phyloP scores from a whole-genome alignment of 1,140 invertebrate genomes.

The Diprion similis region DNA sequence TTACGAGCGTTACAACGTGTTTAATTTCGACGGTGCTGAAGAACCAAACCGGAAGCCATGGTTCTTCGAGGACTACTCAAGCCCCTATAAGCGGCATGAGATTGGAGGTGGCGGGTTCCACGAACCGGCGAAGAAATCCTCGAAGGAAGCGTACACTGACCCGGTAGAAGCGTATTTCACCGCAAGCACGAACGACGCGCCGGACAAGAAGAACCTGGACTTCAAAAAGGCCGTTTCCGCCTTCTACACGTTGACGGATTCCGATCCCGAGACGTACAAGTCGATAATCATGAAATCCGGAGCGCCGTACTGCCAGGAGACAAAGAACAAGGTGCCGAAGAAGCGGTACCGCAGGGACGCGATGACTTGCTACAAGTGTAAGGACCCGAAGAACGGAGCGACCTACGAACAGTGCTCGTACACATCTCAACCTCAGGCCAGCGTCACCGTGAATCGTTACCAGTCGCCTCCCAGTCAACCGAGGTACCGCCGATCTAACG shows the following conservation, averaged over 20 bases:
- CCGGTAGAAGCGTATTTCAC: background rate
- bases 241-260: slow-evolving; percentile 27
- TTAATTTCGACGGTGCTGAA: background rate
- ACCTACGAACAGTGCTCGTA: slow-evolving; percentile 63
- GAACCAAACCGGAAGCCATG: slow-evolving; percentile 21
- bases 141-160: background rate
- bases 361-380: slow-evolving; percentile 63
- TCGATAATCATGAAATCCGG: slow-evolving; percentile 35
- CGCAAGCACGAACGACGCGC: slow-evolving; percentile 28
- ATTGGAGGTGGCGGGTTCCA: background rate
- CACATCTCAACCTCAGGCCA: slow-evolving; percentile 53
- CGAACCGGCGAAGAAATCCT: background rate
- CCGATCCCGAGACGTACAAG: slow-evolving; percentile 30
- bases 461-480: background rate
- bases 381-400: slow-evolving; percentile 56
- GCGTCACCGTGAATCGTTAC: background rate
- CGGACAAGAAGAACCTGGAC: slow-evolving; percentile 40
- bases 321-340: slow-evolving; percentile 20
- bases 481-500: slow-evolving; percentile 6
- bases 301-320: slow-evolving; percentile 39
- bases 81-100: background rate
- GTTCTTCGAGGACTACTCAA: slow-evolving; percentile 16
- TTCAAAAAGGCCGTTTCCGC: slow-evolving; percentile 41
- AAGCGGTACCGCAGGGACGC: slow-evolving; percentile 39
- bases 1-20: slow-evolving; percentile 15